These are phyloP conservation scores for Serripes groenlandicus DNA, from an alignment of 2,888 invertebrate genomes.

Conservation along the genomic window DNA sequence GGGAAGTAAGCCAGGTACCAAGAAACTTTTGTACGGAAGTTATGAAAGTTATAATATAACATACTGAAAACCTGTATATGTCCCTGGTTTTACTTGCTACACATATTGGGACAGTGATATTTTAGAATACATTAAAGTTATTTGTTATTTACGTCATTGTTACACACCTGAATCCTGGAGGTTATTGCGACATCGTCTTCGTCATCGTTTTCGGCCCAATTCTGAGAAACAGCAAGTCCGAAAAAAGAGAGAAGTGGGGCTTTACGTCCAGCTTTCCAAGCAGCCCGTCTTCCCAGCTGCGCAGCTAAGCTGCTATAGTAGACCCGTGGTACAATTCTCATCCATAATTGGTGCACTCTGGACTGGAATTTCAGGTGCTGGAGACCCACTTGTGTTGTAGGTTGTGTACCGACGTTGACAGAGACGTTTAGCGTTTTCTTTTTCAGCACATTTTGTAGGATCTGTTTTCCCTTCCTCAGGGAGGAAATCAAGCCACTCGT, in stretches of 20 bases:
- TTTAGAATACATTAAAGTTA: neutral
- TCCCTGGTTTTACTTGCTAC: neutral
- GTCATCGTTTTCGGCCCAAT: constrained; percentile 44
- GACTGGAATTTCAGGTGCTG: neutral
- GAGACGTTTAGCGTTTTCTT: constrained; percentile 47
- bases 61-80: too few species aligned
- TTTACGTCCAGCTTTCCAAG: constrained; percentile 65
- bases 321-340: constrained; percentile 50
- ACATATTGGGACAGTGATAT: too few species aligned
- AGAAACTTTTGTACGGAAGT: too few species aligned
- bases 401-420: constrained; percentile 46
- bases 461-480: constrained; percentile 48
- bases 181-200: constrained; percentile 29
- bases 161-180: constrained; percentile 64
- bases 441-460: constrained; percentile 54
- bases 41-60: too few species aligned
- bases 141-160: neutral
- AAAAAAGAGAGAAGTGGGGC: constrained; percentile 71
- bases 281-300: constrained; percentile 67
- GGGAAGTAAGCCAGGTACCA: too few species aligned
- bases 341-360: constrained; percentile 25
- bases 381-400: neutral
- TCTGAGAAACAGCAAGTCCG: constrained; percentile 68
- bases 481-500: constrained; percentile 27
- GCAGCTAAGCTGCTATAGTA: constrained; percentile 66